Percentiles rank a stretch among this genome's conserved stretches.
These are phyloP conservation scores for Holothuria leucospilota DNA, from an alignment of 53 echinoderm and acorn worm genomes.

Conservation along the genomic window DNA sequence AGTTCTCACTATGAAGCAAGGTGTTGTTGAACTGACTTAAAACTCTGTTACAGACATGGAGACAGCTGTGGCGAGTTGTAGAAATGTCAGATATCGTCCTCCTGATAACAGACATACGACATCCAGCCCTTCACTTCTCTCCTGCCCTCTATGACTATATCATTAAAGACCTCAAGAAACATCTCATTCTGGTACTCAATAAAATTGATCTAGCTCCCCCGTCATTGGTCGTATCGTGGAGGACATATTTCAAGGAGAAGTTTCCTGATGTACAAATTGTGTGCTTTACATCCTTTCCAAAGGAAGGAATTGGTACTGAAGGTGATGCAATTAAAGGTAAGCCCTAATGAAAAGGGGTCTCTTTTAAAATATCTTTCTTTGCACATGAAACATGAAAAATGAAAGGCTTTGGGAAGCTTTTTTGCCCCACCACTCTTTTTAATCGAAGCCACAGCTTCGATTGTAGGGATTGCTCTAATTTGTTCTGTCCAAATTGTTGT, in stretches of 20 bases:
- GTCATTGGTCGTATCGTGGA: constrained; percentile 93
- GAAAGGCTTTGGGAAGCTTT: too few species aligned
- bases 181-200: constrained; percentile 88
- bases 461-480: too few species aligned
- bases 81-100: constrained; percentile 97
- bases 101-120: constrained; percentile 82
- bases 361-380: background rate
- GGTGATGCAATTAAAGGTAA: constrained; percentile 67
- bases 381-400: too few species aligned
- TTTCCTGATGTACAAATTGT: constrained; percentile 84
- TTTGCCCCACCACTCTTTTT: too few species aligned
- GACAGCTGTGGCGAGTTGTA: constrained; percentile 91
- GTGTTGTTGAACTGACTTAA: background rate
- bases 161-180: constrained; percentile 82
- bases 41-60: constrained; percentile 79
- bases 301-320: constrained; percentile 59
- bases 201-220: constrained; percentile 98
- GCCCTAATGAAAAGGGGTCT: background rate
- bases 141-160: constrained; percentile 96
- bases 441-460: too few species aligned
- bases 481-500: too few species aligned
- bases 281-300: constrained; percentile 93
- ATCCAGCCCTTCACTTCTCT: constrained; percentile 94
- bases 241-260: constrained; percentile 80
- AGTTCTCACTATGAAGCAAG: background rate